These are phyloP conservation scores for Dysdera silvatica DNA, from an alignment of 1,140 invertebrate genomes.

Conservation along the genomic window DNA sequence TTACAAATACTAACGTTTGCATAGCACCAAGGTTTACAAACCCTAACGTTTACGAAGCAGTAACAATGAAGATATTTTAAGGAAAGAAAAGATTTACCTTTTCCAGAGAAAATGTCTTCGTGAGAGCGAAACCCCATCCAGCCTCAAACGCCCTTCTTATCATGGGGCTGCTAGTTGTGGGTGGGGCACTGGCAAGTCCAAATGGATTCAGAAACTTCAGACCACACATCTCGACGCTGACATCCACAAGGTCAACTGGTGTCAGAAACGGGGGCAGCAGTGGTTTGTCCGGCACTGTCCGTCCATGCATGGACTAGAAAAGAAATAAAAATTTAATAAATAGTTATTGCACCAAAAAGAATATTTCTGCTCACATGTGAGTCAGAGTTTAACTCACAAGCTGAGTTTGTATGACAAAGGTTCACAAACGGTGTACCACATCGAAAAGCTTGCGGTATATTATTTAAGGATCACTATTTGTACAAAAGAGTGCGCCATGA, in stretches of 20 bases:
- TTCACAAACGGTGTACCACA: too few relatives aligned
- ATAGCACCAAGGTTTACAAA: too few relatives aligned
- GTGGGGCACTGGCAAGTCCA: conserved; percentile 92
- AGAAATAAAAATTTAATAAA: not conserved
- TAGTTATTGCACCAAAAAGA: too few relatives aligned
- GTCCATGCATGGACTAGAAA: conserved; percentile 52
- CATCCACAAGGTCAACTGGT: conserved; percentile 85
- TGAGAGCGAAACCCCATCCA: conserved; percentile 93
- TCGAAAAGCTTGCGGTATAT: too few relatives aligned
- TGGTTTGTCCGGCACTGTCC: conserved; percentile 53
- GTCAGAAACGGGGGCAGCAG: conserved; percentile 84
- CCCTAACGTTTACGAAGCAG: too few relatives aligned
- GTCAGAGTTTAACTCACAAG: too few relatives aligned
- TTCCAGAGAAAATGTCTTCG: conserved; percentile 90
- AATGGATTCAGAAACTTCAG: conserved; percentile 94
- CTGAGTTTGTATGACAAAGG: too few relatives aligned
- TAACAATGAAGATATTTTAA: too few relatives aligned
- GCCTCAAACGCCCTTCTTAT: conserved; percentile 87
- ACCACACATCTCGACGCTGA: conserved; percentile 85
- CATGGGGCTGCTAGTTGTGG: conserved; percentile 89
- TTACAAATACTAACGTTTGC: too few relatives aligned
- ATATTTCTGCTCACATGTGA: too few relatives aligned
- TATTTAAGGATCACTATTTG: too few relatives aligned
- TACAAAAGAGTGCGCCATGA: too few relatives aligned
- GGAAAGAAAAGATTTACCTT: conserved; percentile 56